phyloP scores from a whole-genome alignment of 2,888 invertebrate genomes.

The Leucania comma region DNA sequence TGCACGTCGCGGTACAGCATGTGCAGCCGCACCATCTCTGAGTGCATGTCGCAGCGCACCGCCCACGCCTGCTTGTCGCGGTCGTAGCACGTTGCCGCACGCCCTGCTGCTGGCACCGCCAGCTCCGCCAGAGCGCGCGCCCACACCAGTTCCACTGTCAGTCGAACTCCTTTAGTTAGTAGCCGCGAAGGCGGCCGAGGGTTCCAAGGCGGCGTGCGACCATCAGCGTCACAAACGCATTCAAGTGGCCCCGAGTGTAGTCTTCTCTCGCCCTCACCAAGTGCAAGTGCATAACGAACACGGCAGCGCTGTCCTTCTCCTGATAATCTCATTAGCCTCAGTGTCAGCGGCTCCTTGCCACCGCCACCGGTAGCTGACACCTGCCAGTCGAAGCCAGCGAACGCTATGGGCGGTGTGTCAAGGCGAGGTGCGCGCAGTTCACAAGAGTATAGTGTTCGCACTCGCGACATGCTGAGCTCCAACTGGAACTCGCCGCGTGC shows the following conservation, averaged over 20 bases:
- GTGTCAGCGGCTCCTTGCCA: conserved; percentile 88
- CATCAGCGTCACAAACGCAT: conserved; percentile 93
- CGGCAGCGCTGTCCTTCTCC: conserved; percentile 95
- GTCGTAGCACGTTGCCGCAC: conserved; percentile 93
- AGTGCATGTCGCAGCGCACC: conserved; percentile 94
- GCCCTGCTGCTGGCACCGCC: conserved; percentile 90
- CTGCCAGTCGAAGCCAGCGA: conserved; percentile 96
- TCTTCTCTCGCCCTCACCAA: conserved; percentile 93
- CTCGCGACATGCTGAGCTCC: conserved; percentile 94
- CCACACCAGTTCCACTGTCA: conserved; percentile 94
- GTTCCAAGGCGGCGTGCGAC: conserved; percentile 93
- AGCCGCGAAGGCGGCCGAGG: conserved; percentile 92
- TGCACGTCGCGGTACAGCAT: conserved; percentile 94
- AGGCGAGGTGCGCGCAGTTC: conserved; percentile 92
- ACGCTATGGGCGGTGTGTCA: conserved; percentile 92
- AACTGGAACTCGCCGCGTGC: conserved; percentile 95
- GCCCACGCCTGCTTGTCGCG: conserved; percentile 95
- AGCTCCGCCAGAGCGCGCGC: conserved; percentile 92
- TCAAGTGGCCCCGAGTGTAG: conserved; percentile 93
- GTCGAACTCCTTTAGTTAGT: conserved; percentile 92
- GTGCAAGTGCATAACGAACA: conserved; percentile 92
- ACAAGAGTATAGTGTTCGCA: conserved; percentile 94
- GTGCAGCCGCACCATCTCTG: conserved; percentile 93
- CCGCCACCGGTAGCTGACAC: conserved; percentile 91
- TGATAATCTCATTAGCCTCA: conserved; percentile 93